Evolutionary conservation across 2,797 vertebrate species (phyloP).

Genomic region (Hyperoplus immaculatus): DNA sequence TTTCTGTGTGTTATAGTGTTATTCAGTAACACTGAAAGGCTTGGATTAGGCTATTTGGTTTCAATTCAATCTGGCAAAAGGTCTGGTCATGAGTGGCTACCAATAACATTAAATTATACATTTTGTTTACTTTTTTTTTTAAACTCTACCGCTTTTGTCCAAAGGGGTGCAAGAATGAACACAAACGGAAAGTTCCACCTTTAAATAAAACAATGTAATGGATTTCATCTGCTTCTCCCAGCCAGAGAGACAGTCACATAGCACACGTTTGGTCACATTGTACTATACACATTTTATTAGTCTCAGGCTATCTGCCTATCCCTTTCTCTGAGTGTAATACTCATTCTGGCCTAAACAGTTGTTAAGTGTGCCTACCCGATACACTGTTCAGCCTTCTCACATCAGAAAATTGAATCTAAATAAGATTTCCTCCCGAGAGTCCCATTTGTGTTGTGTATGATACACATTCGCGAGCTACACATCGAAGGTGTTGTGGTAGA

Average conservation of each 20-base stretch:
- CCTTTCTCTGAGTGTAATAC: constrained; percentile 35
- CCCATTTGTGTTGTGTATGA: constrained; percentile 55
- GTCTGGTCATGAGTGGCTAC: too few species aligned
- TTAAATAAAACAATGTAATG: background rate
- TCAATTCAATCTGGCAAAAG: too few species aligned
- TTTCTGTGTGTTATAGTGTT: too few species aligned
- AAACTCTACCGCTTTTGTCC: too few species aligned
- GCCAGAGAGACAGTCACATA: constrained; percentile 6
- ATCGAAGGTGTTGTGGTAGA: constrained; percentile 41
- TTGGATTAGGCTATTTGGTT: too few species aligned
- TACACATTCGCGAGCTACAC: constrained; percentile 54
- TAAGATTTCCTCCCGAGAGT: constrained; percentile 76
- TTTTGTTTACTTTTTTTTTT: too few species aligned
- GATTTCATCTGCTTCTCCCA: background rate
- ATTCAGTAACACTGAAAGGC: too few species aligned
- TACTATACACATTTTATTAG: constrained; percentile 41
- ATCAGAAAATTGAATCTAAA: constrained; percentile 88
- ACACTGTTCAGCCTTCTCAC: constrained; percentile 73
- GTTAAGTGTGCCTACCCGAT: constrained; percentile 73
- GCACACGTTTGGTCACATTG: constrained; percentile 32
- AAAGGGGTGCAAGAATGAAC: too few species aligned
- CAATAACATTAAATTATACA: too few species aligned
- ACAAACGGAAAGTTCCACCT: too few species aligned
- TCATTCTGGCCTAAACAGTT: constrained; percentile 61
- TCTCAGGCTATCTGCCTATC: constrained; percentile 33